Base-by-base conservation (phyloP, 2,113 vertebrate genomes). In the Sorex araneus region DNA sequence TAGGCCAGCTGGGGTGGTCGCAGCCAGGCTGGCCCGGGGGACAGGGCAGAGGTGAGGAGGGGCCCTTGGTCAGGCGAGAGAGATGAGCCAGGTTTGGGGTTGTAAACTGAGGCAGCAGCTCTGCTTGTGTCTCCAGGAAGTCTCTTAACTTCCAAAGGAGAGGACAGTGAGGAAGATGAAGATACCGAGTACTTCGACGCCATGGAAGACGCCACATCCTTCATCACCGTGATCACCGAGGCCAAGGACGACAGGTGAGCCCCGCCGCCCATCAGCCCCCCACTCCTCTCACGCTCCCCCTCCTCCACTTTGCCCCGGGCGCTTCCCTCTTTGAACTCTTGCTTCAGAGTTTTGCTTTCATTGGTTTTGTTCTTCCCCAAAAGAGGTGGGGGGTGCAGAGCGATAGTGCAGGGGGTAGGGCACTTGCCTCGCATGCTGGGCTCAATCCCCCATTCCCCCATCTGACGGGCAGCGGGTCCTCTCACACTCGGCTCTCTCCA, bases 171-270 rank as follows among this genome's bases (percentile, higher is more conserved):
- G 94, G 99, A 99, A 99, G 99, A 99, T 99, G 99, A 99, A 97
- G 99, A 99, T 98, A 99, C 99, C 0, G 99, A 99, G 96, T 99
- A 98, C 96, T 99, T 99, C n/a, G 99, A 99, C n/a, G 99, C 99
- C 98, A 99, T 99, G 99, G 99, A 99, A 98, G 99, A 99, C 57
- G 98, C 99, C 67, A 98, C 98, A 84, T 99, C 99, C 50, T 99
- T 99, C 96, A 99, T 99, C 98, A 99, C 99, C 94, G 99, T 99
- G 98, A 99, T 99, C 0, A 97, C 99, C 1, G 98, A 99, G 93
- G 98, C 98, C 96, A 98, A 98, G 76, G 99, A 99, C 87, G 99
- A 99, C 98, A 99, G 99, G 99, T 99, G 85, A 93, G 97, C 90
- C 0, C 25, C 25, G 23, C 1, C 8, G 16, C n/a, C 0, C 2